Evolutionary conservation across 2,888 invertebrate genomes (phyloP).

Genomic region (Platycnemis pennipes): DNA sequence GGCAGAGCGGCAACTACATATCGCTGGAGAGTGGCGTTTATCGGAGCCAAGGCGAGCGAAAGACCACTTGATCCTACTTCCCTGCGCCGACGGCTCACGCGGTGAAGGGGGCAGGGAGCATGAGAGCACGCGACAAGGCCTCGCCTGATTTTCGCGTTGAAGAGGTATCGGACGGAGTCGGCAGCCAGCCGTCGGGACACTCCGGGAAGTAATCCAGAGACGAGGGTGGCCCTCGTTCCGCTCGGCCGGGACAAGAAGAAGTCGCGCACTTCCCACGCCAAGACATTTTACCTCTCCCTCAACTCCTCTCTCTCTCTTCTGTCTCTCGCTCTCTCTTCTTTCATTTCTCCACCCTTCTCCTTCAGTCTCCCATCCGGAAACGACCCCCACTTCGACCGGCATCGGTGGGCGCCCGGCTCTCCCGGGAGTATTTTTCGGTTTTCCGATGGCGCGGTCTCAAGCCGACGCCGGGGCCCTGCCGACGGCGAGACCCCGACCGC

Average conservation of each 20-base stretch:
- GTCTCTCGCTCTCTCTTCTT: not conserved
- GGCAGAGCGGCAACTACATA: not conserved
- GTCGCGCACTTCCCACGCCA: not conserved
- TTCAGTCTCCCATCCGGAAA: not conserved
- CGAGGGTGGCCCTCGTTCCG: not conserved
- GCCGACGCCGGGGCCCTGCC: not conserved
- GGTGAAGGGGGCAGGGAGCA: not conserved
- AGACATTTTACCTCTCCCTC: not conserved
- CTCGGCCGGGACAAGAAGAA: not conserved
- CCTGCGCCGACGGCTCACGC: not conserved
- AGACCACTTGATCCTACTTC: not conserved
- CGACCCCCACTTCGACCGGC: not conserved
- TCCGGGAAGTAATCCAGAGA: not conserved
- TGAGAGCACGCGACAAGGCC: not conserved
- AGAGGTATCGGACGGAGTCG: not conserved
- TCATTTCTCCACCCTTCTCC: not conserved
- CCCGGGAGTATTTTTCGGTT: conserved; percentile 8
- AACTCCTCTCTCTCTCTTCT: not conserved
- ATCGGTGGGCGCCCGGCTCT: not conserved
- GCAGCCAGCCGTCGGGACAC: not conserved
- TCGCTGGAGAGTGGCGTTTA: conserved; percentile 1
- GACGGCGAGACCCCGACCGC: not conserved
- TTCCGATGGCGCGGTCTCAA: conserved; percentile 45
- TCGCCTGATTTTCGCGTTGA: not conserved
- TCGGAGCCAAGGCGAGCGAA: not conserved